These are phyloP conservation scores for Tetramorium simillimum DNA, from an alignment of 1,140 invertebrate species.

Conservation along the genomic window DNA sequence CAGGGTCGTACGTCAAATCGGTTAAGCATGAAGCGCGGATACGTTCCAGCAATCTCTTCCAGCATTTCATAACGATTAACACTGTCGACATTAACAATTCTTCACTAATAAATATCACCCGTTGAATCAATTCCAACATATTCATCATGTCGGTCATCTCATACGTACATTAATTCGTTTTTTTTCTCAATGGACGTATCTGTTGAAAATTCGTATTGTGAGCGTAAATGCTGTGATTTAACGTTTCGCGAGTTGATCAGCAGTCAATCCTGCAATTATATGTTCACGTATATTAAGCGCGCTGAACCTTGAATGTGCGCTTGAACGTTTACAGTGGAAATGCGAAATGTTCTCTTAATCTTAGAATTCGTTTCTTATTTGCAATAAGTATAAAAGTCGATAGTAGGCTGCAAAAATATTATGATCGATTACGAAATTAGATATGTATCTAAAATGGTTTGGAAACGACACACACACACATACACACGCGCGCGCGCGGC, in stretches of 20 bases:
- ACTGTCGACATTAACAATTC: neutral
- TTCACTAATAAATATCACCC: slow-evolving; percentile 53
- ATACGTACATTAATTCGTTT: slow-evolving; percentile 16
- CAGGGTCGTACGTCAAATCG: neutral
- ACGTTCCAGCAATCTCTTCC: neutral
- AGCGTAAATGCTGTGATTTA: slow-evolving; percentile 25
- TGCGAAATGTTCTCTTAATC: slow-evolving; percentile 36
- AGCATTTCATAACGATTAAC: slow-evolving; percentile 23
- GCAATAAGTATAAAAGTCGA: slow-evolving; percentile 64
- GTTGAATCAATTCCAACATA: slow-evolving; percentile 51
- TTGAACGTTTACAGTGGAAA: slow-evolving; percentile 51
- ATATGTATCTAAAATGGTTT: slow-evolving; percentile 46
- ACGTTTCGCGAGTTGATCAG: neutral
- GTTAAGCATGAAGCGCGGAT: slow-evolving; percentile 18
- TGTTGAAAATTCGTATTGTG: slow-evolving; percentile 23
- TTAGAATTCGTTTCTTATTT: slow-evolving; percentile 42
- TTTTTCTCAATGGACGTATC: slow-evolving; percentile 41
- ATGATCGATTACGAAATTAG: slow-evolving; percentile 61
- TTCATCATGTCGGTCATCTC: neutral
- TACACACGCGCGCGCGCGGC: neutral
- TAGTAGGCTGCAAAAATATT: slow-evolving; percentile 65
- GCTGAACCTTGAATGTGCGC: slow-evolving; percentile 58
- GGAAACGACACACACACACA: neutral
- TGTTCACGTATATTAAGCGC: slow-evolving; percentile 43
- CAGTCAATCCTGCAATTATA: slow-evolving; percentile 19